These are phyloP conservation scores for Anoncus sp. DNA, from an alignment of 2,888 invertebrate species.

Conservation along the genomic window DNA sequence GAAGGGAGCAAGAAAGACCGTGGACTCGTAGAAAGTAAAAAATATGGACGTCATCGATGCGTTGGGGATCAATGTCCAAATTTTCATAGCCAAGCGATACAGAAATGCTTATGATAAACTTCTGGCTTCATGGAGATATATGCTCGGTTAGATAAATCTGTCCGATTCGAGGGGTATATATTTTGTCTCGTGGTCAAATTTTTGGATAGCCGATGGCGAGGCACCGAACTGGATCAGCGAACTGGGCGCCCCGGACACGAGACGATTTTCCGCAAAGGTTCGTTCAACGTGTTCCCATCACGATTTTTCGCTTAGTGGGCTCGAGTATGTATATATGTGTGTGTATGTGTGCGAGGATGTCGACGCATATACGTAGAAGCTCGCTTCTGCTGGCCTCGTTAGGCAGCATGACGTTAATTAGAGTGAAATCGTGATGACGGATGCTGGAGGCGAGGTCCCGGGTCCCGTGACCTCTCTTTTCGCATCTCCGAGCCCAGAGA, in stretches of 20 bases:
- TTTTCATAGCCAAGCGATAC: background rate
- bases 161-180: background rate
- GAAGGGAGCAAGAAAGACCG: too few species aligned
- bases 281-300: conserved; percentile 27
- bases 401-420: conserved; percentile 64
- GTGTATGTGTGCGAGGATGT: conserved; percentile 15
- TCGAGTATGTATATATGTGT: background rate
- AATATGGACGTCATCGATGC: too few species aligned
- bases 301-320: conserved; percentile 39
- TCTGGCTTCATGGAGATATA: too few species aligned
- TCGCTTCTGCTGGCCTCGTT: conserved; percentile 50
- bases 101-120: background rate
- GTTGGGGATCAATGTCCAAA: too few species aligned
- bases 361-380: background rate
- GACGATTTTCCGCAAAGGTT: conserved; percentile 49
- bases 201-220: background rate
- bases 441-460: conserved; percentile 56
- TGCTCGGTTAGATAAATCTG: too few species aligned
- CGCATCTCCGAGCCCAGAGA: conserved; percentile 43
- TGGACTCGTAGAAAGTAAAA: too few species aligned
- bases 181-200: background rate
- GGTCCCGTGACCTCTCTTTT: conserved; percentile 60
- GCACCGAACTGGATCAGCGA: conserved; percentile 3
- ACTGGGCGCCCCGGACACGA: background rate
- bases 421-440: conserved; percentile 63